These are phyloP conservation scores for Trichomalopsis sarcophagae DNA, from an alignment of 1,140 invertebrate species.

Conservation along the genomic window DNA sequence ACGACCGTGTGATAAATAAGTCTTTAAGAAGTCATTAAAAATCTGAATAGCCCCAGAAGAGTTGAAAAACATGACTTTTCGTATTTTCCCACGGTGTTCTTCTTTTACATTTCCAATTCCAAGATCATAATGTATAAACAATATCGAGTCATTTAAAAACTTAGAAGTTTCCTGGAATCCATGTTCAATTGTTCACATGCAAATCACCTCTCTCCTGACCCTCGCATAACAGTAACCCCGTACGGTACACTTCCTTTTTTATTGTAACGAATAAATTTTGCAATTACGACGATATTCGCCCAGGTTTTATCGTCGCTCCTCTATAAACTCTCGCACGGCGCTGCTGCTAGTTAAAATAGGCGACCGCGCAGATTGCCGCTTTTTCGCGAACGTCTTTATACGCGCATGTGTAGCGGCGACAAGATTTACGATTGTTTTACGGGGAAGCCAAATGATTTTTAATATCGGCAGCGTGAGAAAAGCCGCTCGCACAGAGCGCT, in stretches of 20 bases:
- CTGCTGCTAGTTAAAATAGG: background rate
- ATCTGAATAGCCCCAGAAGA: background rate
- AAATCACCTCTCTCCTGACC: background rate
- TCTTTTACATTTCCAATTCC: background rate
- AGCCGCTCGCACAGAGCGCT: background rate
- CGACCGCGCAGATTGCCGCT: background rate
- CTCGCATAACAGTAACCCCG: background rate
- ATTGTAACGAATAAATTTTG: conserved; percentile 2
- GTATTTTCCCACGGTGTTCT: background rate
- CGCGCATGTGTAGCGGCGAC: background rate
- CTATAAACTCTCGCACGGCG: background rate
- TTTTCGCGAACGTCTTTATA: conserved; percentile 23
- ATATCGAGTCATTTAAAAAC: no score
- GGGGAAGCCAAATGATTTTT: conserved; percentile 38
- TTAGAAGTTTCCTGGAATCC: no score
- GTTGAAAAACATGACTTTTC: background rate
- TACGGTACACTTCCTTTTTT: background rate
- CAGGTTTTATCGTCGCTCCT: background rate
- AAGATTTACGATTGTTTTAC: conserved; percentile 44
- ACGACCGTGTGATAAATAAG: background rate
- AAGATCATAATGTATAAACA: no score
- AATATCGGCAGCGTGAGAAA: conserved; percentile 43
- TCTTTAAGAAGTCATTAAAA: background rate
- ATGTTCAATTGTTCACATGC: no score
- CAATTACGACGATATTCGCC: background rate